A percentile compares a stretch with the other conserved stretches of the same genome.
Evolutionary conservation across 2,888 invertebrate species (phyloP).

Genomic region (Syritta pipiens): DNA sequence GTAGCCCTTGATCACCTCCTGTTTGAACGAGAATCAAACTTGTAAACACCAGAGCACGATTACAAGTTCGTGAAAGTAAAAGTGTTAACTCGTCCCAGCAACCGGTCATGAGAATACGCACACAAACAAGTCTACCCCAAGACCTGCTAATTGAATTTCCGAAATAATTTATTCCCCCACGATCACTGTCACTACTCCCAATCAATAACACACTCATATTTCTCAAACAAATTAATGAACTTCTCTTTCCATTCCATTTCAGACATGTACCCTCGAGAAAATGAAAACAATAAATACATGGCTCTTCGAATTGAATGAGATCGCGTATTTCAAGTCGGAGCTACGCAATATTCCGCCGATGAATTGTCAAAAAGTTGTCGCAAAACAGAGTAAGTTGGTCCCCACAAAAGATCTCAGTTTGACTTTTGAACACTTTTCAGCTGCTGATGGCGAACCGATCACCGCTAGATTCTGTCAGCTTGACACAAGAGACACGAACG

Average conservation of each 20-base stretch:
- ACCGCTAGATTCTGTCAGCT: conserved; percentile 78
- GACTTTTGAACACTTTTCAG: conserved; percentile 9
- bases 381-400: conserved; percentile 75
- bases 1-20: too few species aligned
- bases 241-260: conserved; percentile 42
- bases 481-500: conserved; percentile 76
- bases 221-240: not conserved
- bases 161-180: conserved; percentile 3
- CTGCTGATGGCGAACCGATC: conserved; percentile 70
- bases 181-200: not conserved
- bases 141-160: too few species aligned
- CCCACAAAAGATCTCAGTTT: not conserved
- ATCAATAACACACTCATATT: too few species aligned
- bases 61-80: too few species aligned
- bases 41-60: too few species aligned
- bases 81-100: too few species aligned
- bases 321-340: conserved; percentile 75
- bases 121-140: too few species aligned
- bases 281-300: conserved; percentile 77
- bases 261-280: conserved; percentile 77
- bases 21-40: too few species aligned
- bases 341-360: conserved; percentile 75
- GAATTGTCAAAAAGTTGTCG: conserved; percentile 79
- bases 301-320: conserved; percentile 79
- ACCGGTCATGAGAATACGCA: too few species aligned